These are phyloP conservation scores for Gyrodactylus salaris DNA, from an alignment of 1,140 invertebrate species.

Conservation along the genomic window DNA sequence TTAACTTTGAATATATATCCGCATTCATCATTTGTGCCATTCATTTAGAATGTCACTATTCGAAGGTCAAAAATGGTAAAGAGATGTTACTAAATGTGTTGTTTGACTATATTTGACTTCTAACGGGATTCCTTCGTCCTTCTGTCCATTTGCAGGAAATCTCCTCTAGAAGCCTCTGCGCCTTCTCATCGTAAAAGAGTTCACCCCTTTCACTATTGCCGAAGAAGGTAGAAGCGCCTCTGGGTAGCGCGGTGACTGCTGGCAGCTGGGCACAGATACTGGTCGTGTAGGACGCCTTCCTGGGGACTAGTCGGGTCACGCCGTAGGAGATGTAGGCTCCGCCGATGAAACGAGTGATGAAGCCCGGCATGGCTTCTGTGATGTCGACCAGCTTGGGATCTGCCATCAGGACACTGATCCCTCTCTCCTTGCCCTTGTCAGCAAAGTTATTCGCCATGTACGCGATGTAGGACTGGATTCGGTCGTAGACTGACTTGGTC, in stretches of 20 bases:
- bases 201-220: not conserved
- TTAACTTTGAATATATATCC: no score
- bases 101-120: no score
- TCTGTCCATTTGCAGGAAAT: not conserved
- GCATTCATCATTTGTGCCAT: no score
- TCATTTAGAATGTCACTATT: no score
- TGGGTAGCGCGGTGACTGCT: not conserved
- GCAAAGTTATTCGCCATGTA: not conserved
- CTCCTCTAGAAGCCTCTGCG: not conserved
- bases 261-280: not conserved
- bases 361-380: not conserved
- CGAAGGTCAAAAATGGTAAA: no score
- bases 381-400: not conserved
- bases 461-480: not conserved
- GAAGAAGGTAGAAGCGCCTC: not conserved
- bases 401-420: not conserved
- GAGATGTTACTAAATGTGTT: no score
- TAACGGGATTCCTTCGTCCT: no score
- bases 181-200: not conserved
- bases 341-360: not conserved
- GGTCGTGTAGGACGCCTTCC: not conserved
- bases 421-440: not conserved
- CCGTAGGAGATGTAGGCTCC: not conserved
- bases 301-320: not conserved
- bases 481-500: not conserved